Evolutionary conservation across 2,797 vertebrate species (phyloP).

Genomic region (Coregonus suidteri): DNA sequence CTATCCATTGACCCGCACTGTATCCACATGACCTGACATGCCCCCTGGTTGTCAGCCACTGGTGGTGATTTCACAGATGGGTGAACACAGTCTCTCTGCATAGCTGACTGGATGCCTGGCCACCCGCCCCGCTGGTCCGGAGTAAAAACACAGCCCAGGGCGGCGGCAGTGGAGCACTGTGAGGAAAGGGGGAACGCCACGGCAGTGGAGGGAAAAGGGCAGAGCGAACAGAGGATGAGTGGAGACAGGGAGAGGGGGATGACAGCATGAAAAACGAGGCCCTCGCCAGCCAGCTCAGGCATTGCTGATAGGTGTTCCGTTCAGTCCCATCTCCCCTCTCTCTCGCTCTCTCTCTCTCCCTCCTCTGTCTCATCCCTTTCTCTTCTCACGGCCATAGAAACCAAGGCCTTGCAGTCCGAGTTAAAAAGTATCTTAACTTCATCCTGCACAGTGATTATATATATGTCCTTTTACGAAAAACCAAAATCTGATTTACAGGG

Average conservation of each 20-base stretch:
- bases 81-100: background rate
- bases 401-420: too few species aligned
- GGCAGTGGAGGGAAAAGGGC: background rate
- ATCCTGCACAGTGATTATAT: background rate
- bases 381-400: background rate
- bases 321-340: background rate
- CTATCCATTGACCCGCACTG: background rate
- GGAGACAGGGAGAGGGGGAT: background rate
- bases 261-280: conserved; percentile 28
- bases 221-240: background rate
- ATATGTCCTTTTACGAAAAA: too few species aligned
- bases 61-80: conserved; percentile 5
- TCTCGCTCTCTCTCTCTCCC: too few species aligned
- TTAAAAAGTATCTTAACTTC: background rate
- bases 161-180: background rate
- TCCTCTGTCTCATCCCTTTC: background rate
- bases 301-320: conserved; percentile 1
- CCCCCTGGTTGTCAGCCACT: background rate
- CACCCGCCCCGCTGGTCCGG: background rate
- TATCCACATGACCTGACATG: conserved; percentile 3
- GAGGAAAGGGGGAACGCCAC: background rate
- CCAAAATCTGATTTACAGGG: background rate
- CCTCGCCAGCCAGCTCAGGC: conserved; percentile 12
- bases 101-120: background rate
- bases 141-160: background rate